A percentile compares a stretch with the other conserved stretches of the same genome.
Conservation (phyloP, 2,113 vertebrate species). For the Vicugna pacos region DNA sequence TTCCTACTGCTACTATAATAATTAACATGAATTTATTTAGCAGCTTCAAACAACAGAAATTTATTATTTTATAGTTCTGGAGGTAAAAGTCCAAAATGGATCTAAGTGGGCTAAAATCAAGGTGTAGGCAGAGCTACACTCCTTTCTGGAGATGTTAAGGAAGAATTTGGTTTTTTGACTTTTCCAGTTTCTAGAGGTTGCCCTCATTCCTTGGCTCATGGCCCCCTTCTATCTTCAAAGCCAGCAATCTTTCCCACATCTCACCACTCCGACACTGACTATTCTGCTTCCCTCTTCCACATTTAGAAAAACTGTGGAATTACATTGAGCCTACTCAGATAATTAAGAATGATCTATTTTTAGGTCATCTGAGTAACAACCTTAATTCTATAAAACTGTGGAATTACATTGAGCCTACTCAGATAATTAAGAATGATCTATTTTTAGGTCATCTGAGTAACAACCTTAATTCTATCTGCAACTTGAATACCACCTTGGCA, state of each 20-base stretch:
- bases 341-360: conserved; percentile 20
- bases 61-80: too few species aligned
- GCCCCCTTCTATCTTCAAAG: not conserved
- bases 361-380: not conserved
- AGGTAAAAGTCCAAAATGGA: too few species aligned
- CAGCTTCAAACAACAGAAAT: not conserved
- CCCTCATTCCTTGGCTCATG: not conserved
- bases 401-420: not conserved
- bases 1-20: not conserved
- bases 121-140: too few species aligned
- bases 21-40: not conserved
- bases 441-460: not conserved
- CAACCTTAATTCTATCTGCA: conserved; percentile 10
- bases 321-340: not conserved
- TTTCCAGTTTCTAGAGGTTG: not conserved
- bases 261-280: not conserved
- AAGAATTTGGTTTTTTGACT: not conserved
- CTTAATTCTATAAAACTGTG: not conserved
- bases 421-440: conserved; percentile 28
- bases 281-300: not conserved
- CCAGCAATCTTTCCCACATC: not conserved
- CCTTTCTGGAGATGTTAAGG: not conserved
- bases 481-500: not conserved
- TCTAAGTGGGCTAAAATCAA: too few species aligned
- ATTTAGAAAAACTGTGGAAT: not conserved